phyloP scores from a whole-genome alignment of 2,797 vertebrate genomes.

The Danio albolineatus region DNA sequence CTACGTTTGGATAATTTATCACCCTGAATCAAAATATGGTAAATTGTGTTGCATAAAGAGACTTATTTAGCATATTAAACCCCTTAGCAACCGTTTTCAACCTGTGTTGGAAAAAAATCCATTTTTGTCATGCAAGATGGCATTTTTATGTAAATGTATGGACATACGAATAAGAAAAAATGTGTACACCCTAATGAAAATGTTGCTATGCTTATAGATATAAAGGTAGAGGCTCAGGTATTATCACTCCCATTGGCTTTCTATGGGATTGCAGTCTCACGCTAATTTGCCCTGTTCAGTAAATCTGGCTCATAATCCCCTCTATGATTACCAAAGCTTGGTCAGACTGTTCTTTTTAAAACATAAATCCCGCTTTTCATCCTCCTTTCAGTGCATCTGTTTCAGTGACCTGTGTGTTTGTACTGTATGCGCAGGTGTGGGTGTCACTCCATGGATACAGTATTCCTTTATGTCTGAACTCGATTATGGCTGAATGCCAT shows the following conservation, averaged over 20 bases:
- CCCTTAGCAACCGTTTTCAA: too few species aligned
- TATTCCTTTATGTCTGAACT: slow-evolving; percentile 57
- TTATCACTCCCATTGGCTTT: neutral
- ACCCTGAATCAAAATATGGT: too few species aligned
- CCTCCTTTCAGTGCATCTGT: slow-evolving; percentile 44
- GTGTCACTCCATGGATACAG: slow-evolving; percentile 42
- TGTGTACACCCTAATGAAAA: too few species aligned
- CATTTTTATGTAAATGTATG: too few species aligned
- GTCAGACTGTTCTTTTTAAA: slow-evolving; percentile 6
- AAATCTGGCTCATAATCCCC: neutral
- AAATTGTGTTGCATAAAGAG: too few species aligned
- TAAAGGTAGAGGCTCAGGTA: too few species aligned
- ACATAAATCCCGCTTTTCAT: slow-evolving; percentile 42
- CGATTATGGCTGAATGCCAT: slow-evolving; percentile 43
- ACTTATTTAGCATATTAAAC: too few species aligned
- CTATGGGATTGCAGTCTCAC: neutral
- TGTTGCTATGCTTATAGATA: too few species aligned
- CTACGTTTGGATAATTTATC: too few species aligned
- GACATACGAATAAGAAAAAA: too few species aligned
- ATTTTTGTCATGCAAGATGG: too few species aligned
- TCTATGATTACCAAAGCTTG: slow-evolving; percentile 18
- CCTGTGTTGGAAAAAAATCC: too few species aligned
- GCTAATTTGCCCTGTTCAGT: neutral
- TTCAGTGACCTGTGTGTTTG: slow-evolving; percentile 37
- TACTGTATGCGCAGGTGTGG: slow-evolving; percentile 33